Base-by-base conservation (phyloP, 1,140 invertebrate species). In the Neomicropteryx cornuta region DNA sequence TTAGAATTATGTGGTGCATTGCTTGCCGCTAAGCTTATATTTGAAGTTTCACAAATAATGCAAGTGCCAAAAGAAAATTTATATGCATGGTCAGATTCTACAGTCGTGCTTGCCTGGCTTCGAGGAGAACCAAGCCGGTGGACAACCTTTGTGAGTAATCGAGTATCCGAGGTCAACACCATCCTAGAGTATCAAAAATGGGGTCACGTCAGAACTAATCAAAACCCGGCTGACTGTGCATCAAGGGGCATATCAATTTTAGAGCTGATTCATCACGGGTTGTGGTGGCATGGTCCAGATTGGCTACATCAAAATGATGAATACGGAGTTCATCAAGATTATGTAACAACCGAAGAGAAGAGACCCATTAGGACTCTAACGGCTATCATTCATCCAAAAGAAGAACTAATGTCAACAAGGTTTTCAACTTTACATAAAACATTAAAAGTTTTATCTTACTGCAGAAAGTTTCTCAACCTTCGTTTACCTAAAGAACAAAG, bases 1-100 rank as follows among this genome's bases (percentile, higher is more conserved):
- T 33, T 64, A 10, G 60, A 62, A 42, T 36, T 62, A 10, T 60
- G 53, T 33, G 56, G 44, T 5, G 53, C 60, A 4, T 22, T 45
- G 2, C 35, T 62, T 18, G 36, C 48, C 11, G 37, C 48, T 8
- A 43, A 49, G 34, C 18, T 53, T 2, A 4, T 56, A 3, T 29
- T 18, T 14, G 49, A 45, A 20, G 29, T 53, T 1, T 31, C 47
- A 17, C 38, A 48, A 22, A 42, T 52, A 14, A 49, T 62, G 29
- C 28, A 41, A n/a, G 36, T 57, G 28, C 39, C 46, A 2, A 48
- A 60, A 38, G 20, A 35, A 5, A 36, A 56, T 20, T 31, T 54
- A 5, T 48, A 33, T 33, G 57, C 44, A 6, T 56, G 52, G 52
- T 43, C 47, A 2, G 53, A 60, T 40, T 56, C 53, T 1, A 45